Conservation (phyloP, 2,888 invertebrate genomes). For the Arrhopalites spinosus region DNA sequence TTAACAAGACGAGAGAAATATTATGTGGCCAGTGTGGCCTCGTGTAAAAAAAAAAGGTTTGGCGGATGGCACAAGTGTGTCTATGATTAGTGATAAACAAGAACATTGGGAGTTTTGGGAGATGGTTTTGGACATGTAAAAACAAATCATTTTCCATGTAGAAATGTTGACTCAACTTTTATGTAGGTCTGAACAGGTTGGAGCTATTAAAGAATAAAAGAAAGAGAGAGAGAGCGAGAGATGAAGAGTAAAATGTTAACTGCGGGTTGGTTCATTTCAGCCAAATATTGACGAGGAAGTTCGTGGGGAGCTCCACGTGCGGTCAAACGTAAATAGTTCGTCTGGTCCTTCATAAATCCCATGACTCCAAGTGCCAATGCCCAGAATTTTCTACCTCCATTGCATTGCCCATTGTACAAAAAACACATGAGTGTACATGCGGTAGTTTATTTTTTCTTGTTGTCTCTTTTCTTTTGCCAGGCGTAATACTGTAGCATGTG, state of each 20-base stretch:
- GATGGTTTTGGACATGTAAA: too few species aligned
- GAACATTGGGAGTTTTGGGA: too few species aligned
- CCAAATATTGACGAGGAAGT: conserved; percentile 40
- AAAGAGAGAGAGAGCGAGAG: neutral
- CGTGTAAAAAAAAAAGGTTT: too few species aligned
- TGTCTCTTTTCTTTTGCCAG: neutral
- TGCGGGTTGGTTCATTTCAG: conserved; percentile 25
- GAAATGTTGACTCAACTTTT: too few species aligned
- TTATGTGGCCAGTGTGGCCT: too few species aligned
- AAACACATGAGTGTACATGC: neutral
- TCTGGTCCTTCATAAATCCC: conserved; percentile 28
- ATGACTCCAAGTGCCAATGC: conserved; percentile 30
- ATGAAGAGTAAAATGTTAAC: neutral
- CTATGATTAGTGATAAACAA: too few species aligned
- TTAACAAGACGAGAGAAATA: too few species aligned
- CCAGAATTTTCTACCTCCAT: neutral
- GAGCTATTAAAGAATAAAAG: neutral
- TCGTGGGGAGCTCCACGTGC: conserved; percentile 41
- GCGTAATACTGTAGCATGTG: too few species aligned
- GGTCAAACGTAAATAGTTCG: conserved; percentile 39
- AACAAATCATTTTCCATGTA: neutral
- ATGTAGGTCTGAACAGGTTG: too few species aligned
- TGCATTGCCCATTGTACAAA: neutral
- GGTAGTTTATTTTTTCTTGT: neutral
- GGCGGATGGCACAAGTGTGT: too few species aligned